Conservation (phyloP, 92 coral and sea anemone species). For the Anthopleura xanthogrammica region DNA sequence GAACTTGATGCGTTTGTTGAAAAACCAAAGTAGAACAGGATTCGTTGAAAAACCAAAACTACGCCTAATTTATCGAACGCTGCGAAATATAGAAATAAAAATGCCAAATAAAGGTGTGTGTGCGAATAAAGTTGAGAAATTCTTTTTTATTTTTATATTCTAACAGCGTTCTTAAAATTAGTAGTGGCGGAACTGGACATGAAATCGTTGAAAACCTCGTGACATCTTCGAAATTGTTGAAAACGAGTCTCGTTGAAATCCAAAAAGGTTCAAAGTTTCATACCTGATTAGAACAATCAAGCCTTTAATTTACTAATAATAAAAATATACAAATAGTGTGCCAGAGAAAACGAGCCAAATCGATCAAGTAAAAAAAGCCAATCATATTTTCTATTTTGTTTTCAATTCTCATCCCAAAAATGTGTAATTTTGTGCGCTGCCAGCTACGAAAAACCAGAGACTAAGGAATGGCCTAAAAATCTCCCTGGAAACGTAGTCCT, state of each 20-base stretch:
- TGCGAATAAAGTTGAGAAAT: too few species aligned
- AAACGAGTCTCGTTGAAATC: neutral
- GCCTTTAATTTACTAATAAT: neutral
- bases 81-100: too few species aligned
- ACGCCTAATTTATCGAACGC: too few species aligned
- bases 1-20: too few species aligned
- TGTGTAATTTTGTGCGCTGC: neutral
- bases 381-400: neutral
- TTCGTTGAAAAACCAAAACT: too few species aligned
- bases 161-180: too few species aligned
- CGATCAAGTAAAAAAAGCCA: neutral
- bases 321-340: neutral
- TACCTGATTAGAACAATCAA: neutral
- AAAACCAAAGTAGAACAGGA: too few species aligned
- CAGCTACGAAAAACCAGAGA: conserved; percentile 9
- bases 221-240: too few species aligned
- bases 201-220: too few species aligned
- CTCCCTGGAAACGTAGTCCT: conserved; percentile 7
- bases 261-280: neutral
- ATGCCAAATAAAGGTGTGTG: too few species aligned
- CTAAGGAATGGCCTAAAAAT: neutral
- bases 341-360: neutral
- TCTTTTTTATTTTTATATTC: too few species aligned
- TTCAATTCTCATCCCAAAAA: neutral
- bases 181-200: too few species aligned